phyloP scores from a whole-genome alignment of 2,797 vertebrate species.

The Enteromius paludinosus region DNA sequence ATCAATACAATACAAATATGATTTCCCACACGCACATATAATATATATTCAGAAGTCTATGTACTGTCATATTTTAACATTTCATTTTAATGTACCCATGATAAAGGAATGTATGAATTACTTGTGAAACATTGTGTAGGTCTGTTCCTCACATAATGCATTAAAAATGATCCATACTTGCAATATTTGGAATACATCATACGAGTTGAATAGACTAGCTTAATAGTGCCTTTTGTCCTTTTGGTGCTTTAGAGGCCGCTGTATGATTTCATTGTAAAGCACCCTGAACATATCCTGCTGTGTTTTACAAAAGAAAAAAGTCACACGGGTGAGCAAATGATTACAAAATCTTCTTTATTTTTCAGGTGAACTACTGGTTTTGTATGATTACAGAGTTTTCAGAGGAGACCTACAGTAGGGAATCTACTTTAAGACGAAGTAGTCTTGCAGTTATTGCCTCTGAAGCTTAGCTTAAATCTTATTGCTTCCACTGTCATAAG shows the following conservation, averaged over 20 bases:
- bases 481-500: constrained; percentile 29
- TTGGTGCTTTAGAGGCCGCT: background rate
- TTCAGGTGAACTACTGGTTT: constrained; percentile 20
- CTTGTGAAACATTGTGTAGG: background rate
- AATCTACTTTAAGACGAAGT: constrained; percentile 11
- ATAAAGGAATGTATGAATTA: background rate
- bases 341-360: background rate
- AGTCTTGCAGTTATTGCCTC: constrained; percentile 27
- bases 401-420: background rate
- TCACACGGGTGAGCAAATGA: background rate
- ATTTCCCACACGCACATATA: no score
- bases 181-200: background rate
- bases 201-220: background rate
- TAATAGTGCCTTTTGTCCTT: background rate
- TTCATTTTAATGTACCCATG: background rate
- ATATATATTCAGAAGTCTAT: no score
- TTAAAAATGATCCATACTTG: background rate
- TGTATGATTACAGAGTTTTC: constrained; percentile 23
- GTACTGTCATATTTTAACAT: background rate
- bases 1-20: no score
- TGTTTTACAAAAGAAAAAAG: background rate
- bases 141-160: background rate
- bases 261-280: background rate
- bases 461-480: constrained; percentile 42
- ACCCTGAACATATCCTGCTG: background rate